Base-by-base conservation (phyloP, 1,140 invertebrate genomes). In the Lepidurus packardi region DNA sequence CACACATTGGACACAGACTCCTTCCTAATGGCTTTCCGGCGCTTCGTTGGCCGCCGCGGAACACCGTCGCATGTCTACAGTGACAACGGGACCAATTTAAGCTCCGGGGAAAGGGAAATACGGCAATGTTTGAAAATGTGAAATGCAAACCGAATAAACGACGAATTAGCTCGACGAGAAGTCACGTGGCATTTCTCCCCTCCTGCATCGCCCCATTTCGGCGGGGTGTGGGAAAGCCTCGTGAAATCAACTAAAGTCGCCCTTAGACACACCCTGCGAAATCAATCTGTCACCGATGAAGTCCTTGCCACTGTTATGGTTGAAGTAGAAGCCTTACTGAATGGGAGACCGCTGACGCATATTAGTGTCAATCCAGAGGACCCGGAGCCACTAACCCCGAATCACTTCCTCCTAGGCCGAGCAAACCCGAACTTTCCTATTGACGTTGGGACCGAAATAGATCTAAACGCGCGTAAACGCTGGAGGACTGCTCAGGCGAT, bases 21-120 rank as follows among this genome's bases (percentile, higher is more conserved):
- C 4, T 81, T 81, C 75, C 25, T 81, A 42, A 44, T 42, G 41
- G 74, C 44, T 13, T 21, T 75, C 43, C 65, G 75, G 47, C 43
- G 82, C 13, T 84, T 84, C 73, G 78, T 81, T 21, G 74, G 77
- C n/a, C 73, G 83, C 42, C 73, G 81, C 77, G 81, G 80, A n/a
- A 78, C 44, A 2, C 81, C 78, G 10, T 73, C 25, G n/a, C n/a
- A n/a, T n/a, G n/a, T n/a, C n/a, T n/a, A n/a, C n/a, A n/a, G n/a
- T n/a, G n/a, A n/a, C n/a, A 25, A 25, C 25, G 25, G 25, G 25
- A 25, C 25, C 25, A 25, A 25, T 25, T 25, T 25, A 25, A 25
- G 25, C 25, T 25, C 25, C 25, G 25, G 25, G 25, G 25, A 25
- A 25, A 25, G 25, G 25, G 25, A 25, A 25, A 25, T 25, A 25